phyloP scores from a whole-genome alignment of 2,113 vertebrate genomes.

The Catharus bicknelli region DNA sequence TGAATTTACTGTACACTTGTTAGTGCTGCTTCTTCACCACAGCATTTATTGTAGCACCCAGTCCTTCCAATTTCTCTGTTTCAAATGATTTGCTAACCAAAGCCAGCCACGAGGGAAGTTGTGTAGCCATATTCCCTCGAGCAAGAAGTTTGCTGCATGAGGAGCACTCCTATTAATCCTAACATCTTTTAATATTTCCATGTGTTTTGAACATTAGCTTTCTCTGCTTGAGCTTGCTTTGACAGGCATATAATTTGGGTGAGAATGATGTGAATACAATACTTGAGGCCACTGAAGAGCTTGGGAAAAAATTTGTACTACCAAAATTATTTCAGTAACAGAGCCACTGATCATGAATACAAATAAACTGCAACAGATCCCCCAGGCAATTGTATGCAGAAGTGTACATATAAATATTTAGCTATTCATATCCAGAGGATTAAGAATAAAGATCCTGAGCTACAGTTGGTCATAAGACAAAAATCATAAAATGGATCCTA shows the following conservation, averaged over 20 bases:
- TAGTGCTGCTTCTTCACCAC: background rate
- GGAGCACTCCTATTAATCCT: background rate
- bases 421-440: background rate
- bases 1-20: too few relatives aligned
- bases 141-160: background rate
- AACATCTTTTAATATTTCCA: slow-evolving; percentile 13
- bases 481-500: background rate
- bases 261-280: slow-evolving; percentile 22
- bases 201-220: slow-evolving; percentile 12
- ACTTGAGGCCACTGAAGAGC: slow-evolving; percentile 19
- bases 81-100: slow-evolving; percentile 23
- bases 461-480: background rate
- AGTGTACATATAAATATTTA: slow-evolving; percentile 22
- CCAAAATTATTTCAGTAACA: slow-evolving; percentile 22
- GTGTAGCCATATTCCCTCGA: background rate
- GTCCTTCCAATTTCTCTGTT: background rate
- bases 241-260: slow-evolving; percentile 3
- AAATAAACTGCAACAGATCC: slow-evolving; percentile 29
- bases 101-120: background rate
- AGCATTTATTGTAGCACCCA: background rate
- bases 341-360: slow-evolving; percentile 9
- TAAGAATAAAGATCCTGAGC: background rate
- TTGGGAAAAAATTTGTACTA: background rate
- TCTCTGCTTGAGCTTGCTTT: background rate
- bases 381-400: background rate